Base-by-base conservation (phyloP, 2,888 invertebrate genomes). In the Allygus modestus region DNA sequence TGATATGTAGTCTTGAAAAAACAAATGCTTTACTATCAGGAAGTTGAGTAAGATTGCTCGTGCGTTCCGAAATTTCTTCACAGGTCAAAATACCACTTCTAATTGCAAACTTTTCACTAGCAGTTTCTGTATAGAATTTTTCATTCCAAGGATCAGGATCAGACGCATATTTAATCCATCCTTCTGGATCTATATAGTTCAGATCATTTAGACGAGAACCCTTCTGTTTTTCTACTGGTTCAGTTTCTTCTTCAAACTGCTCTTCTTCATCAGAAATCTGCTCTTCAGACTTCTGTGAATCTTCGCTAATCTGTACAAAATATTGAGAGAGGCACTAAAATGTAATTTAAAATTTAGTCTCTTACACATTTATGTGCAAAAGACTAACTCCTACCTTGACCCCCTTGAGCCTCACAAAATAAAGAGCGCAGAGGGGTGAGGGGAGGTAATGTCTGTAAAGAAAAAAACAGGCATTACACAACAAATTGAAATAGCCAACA, bases 1-100 rank as follows among this genome's bases (percentile, higher is more conserved):
- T 87, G 73, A 93, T 89, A 87, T 92, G 89, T 86, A 93, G 91
- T 90, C 94, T 94, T 83, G 92, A 92, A 85, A 92, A 91, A 81
- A 92, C 92, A 84, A 90, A 92, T 88, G 92, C 92, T 71, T 91
- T 91, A 33, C 92, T 90, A 86, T 92, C 92, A 0, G 94, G 94
- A 0, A 91, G 91, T 65, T 91, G 90, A 85, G 91, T 92, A 54
- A 94, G 89, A 88, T 92, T 93, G 5, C 91, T 91, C 20, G 93
- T 91, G 86, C 92, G 91, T 7, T 91, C 89, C 20, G 92, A 91
- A 85, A 94, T 91, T 88, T 92, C 89, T 84, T 93, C 92, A 85
- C 92, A 91, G 0, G 92, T 92, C 17, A 94, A 90, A 15, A 92
- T 89, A 0, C 93, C 93, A 0, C 88, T 33, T 17, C 23, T 12